These are phyloP conservation scores for Pelusios castaneus DNA, from an alignment of 2,113 vertebrate species.

Conservation along the genomic window DNA sequence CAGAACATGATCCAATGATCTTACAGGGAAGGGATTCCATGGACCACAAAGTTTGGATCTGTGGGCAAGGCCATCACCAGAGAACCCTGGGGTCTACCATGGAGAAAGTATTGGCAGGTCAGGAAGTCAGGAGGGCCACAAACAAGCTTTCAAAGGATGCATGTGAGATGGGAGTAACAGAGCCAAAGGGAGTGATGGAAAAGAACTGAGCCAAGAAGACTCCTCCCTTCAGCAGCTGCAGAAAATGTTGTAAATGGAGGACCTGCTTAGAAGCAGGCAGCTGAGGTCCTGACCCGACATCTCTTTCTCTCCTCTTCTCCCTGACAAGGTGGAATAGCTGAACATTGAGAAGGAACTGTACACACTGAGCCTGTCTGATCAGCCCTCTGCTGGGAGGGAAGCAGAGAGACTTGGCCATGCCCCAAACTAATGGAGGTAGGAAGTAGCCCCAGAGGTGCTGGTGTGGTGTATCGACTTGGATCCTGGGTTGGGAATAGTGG, in stretches of 20 bases:
- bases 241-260: not conserved
- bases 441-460: not conserved
- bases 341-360: not conserved
- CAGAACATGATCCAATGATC: not conserved
- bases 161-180: not conserved
- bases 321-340: not conserved
- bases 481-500: not conserved
- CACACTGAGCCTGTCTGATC: not conserved
- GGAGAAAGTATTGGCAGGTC: not conserved
- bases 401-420: not conserved
- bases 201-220: too few relatives aligned
- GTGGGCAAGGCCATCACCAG: fast-evolving
- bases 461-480: not conserved
- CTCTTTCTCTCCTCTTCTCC: not conserved
- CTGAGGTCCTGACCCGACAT: not conserved
- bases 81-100: not conserved
- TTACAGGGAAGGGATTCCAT: not conserved
- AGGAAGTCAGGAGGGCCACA: not conserved
- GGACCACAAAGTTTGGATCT: not conserved
- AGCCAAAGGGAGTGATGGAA: too few relatives aligned
- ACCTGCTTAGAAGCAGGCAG: not conserved
- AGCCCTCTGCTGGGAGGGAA: not conserved
- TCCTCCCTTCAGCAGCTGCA: not conserved
- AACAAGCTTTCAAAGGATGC: not conserved
- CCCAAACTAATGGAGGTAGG: not conserved